Evolutionary conservation across 2,888 invertebrate species (phyloP).

Genomic region (Scaptomyza reducta): DNA sequence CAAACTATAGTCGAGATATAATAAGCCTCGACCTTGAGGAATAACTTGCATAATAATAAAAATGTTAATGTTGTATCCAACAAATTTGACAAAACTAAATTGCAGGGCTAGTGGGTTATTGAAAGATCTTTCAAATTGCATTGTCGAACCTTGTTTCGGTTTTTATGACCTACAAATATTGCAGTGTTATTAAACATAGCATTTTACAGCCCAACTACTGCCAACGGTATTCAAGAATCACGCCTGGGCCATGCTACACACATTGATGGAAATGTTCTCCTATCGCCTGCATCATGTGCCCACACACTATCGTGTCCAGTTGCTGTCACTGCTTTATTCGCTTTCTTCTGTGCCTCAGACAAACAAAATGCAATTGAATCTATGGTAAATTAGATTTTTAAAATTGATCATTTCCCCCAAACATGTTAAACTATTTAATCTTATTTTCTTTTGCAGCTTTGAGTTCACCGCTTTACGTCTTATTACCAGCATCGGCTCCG

Average conservation of each 20-base stretch:
- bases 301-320: slow-evolving; percentile 96
- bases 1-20: background rate
- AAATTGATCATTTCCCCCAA: background rate
- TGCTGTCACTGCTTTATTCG: slow-evolving; percentile 95
- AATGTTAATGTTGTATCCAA: too few relatives aligned
- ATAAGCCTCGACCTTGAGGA: too few relatives aligned
- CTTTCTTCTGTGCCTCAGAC: slow-evolving; percentile 96
- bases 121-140: background rate
- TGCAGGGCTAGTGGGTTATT: background rate
- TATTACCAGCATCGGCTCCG: slow-evolving; percentile 95
- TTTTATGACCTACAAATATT: background rate
- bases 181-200: background rate
- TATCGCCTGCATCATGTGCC: slow-evolving; percentile 98
- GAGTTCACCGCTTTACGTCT: slow-evolving; percentile 94
- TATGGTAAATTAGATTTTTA: slow-evolving; percentile 87
- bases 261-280: slow-evolving; percentile 97
- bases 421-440: background rate
- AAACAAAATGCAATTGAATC: slow-evolving; percentile 96
- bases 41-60: too few relatives aligned
- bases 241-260: slow-evolving; percentile 98
- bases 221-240: slow-evolving; percentile 96
- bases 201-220: slow-evolving; percentile 90
- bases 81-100: background rate
- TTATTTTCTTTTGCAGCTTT: slow-evolving; percentile 85
- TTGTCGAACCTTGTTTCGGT: background rate